Base-by-base conservation (phyloP, 2,888 invertebrate genomes). In the Trachelus iudaicus region DNA sequence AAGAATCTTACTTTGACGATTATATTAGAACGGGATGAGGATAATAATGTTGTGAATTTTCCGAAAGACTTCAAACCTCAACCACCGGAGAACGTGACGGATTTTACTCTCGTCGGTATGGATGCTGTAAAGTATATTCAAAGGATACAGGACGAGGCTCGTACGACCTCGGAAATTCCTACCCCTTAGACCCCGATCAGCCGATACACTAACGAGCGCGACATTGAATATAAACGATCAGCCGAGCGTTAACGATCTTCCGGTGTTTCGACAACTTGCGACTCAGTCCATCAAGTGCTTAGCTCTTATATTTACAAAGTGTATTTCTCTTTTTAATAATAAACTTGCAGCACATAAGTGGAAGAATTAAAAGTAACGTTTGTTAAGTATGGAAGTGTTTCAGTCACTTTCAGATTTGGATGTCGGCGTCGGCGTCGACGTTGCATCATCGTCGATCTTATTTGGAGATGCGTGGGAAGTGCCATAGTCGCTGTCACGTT, bases 111-210 rank as follows among this genome's bases (percentile, higher is more conserved):
- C 6, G 37, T 75, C 12, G 88, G 88, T n/a, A 86, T 84, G 82
- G 86, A 87, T 30, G 87, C 87, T 3, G 79, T 87, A 31, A 87
- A 81, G 35, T 87, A 85, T 35, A 82, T 87, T 74, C 82, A 84
- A 73, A 83, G 75, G 75, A 85, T 87, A 75, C 83, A 87, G 76
- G 83, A 84, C 13, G 82, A 85, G 75, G 80, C 69, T 31, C 77
- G 34, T 69, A 73, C 75, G 4, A 71, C 76, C 1, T 69, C 75
- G 12, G 79, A 82, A 31, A 23, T 80, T 33, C 73, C 82, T 34
- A 37, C 74, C 6, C 56, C 75, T 75, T 80, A 77, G 77, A 37
- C 4, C 9, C 33, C 0, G 23, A 56, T 56, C 56, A 23, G 1
- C 15, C 6, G 6, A 40, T 40, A 15, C 4, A 40, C 15, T 15